Base-by-base conservation (phyloP, 2,888 invertebrate genomes). In the Rhopalosiphum nymphaeae region DNA sequence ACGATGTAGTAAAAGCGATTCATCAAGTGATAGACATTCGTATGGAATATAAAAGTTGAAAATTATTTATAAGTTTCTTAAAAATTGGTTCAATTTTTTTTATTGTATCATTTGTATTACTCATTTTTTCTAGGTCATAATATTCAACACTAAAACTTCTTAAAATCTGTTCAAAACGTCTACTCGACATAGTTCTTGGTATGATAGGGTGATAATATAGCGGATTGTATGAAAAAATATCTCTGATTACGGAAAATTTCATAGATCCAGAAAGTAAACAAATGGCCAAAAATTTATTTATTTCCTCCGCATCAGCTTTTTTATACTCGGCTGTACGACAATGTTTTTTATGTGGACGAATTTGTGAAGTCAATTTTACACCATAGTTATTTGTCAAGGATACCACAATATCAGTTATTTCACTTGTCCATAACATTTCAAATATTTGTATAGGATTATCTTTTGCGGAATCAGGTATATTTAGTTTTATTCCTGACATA, bases 101-200 rank as follows among this genome's bases (percentile, higher is more conserved):
- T 57, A 88, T 29, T 36, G 53, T 13, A 16, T 25, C 56, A 56
- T 36, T 88, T 89, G 42, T 7, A 56, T 25, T 44, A 44, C 44
- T 61, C 56, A 25, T 25, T 53, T 16, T 36, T 89, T 56, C 36
- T 89, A 16, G 56, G 42, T 89, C 56, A 89, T 42, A 25, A 78
- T 78, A 91, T 53, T 91, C 91, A 9, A 53, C 26, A 84, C 84
- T 91, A 84, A 91, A 91, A 56, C 91, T 49, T 42, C 36, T 91
- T 25, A 91, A 84, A 42, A 91, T 53, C 13, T 91, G 84, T 53
- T 91, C 84, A 91, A 91, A 91, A 1, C 84, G n/a, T 29, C 91
- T 89, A 44, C 89, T 44, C 26, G 57, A 57, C 89, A 89, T 89
- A 25, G 89, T 89, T 57, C 42, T 57, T 13, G 44, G 21, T 57